These are phyloP conservation scores for Aricia artaxerxes DNA, from an alignment of 2,888 invertebrate species.

Conservation along the genomic window DNA sequence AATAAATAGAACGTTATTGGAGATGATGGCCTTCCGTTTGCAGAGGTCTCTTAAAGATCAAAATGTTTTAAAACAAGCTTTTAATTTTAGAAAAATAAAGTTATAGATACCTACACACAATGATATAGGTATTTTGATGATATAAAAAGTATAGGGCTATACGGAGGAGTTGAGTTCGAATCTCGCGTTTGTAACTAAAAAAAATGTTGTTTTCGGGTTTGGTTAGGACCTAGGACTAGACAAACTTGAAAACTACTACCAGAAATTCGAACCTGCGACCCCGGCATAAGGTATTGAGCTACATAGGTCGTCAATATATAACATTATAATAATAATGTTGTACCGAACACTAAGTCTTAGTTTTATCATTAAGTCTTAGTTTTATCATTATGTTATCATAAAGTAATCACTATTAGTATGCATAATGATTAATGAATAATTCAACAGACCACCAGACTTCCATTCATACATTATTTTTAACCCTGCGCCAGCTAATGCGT, in stretches of 20 bases:
- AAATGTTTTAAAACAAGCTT: neutral
- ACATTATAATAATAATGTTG: neutral
- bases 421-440: slow-evolving; percentile 17
- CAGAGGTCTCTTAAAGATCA: neutral
- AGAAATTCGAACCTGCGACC: no score
- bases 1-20: neutral
- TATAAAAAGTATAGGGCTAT: no score
- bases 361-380: slow-evolving; percentile 14
- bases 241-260: no score
- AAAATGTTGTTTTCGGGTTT: no score
- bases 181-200: no score
- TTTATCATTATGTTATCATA: slow-evolving; percentile 13
- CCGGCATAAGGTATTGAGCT: no score
- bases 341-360: neutral
- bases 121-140: no score
- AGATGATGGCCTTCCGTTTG: neutral
- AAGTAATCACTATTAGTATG: slow-evolving; percentile 15
- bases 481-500: neutral
- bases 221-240: no score
- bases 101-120: no score
- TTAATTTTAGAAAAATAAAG: neutral
- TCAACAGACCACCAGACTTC: slow-evolving; percentile 1
- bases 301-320: neutral
- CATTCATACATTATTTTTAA: slow-evolving; percentile 22
- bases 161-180: no score